These are phyloP conservation scores for Myotis yumanensis DNA, from an alignment of 2,113 vertebrate species.

Conservation along the genomic window DNA sequence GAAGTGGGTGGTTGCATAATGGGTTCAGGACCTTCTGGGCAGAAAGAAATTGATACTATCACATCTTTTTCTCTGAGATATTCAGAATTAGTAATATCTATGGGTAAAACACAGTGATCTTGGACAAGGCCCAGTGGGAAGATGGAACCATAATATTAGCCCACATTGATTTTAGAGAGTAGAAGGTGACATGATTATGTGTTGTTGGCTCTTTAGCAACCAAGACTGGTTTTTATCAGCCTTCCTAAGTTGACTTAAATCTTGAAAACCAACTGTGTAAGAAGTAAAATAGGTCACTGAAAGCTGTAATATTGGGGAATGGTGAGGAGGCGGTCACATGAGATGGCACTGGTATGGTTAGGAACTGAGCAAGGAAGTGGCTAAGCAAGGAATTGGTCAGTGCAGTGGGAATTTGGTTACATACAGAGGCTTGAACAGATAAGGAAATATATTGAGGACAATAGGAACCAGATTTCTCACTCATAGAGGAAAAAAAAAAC, in stretches of 20 bases:
- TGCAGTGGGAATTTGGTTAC: not conserved
- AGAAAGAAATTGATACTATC: not conserved
- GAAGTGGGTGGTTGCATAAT: not conserved
- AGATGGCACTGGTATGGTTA: not conserved
- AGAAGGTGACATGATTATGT: not conserved
- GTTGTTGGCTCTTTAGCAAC: not conserved
- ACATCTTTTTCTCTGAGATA: not conserved
- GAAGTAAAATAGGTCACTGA: not conserved
- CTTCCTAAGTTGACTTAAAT: not conserved
- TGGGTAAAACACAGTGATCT: not conserved
- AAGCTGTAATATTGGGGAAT: not conserved
- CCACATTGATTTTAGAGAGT: not conserved
- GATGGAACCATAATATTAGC: not conserved
- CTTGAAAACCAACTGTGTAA: not conserved
- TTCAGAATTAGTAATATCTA: not conserved
- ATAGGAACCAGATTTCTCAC: not conserved
- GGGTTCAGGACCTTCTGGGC: not conserved
- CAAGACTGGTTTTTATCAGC: not conserved
- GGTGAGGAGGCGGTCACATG: not conserved
- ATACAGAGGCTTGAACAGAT: not conserved
- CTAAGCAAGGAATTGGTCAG: not conserved
- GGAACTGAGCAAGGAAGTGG: not conserved
- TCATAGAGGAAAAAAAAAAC: not conserved
- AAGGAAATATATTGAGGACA: not conserved
- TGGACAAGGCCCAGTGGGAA: not conserved